Evolutionary conservation across 2,888 invertebrate species (phyloP).

Genomic region (Leptinotarsa peninsularis): DNA sequence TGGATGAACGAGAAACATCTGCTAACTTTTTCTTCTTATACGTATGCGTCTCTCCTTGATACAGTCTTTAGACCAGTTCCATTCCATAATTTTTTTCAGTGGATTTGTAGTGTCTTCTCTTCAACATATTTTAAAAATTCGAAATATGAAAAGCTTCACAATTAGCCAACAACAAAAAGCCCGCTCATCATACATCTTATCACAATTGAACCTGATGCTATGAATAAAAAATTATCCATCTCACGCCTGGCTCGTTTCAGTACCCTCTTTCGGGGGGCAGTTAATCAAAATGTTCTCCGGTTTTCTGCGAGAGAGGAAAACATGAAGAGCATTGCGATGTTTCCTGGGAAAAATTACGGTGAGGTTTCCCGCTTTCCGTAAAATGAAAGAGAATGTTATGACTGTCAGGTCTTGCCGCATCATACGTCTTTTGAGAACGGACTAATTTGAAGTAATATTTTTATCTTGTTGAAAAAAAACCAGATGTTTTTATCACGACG

Average conservation of each 20-base stretch:
- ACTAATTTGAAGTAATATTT: slow-evolving; percentile 13
- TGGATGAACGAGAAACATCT: too few species aligned
- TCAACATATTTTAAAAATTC: not conserved
- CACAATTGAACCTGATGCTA: not conserved
- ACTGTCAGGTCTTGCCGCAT: not conserved
- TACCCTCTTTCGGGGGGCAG: not conserved
- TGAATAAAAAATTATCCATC: slow-evolving; percentile 10
- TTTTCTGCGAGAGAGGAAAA: slow-evolving; percentile 1
- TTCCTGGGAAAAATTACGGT: slow-evolving; percentile 8
- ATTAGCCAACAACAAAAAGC: not conserved
- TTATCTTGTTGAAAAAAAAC: not conserved
- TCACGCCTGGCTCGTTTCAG: not conserved
- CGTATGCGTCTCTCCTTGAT: too few species aligned
- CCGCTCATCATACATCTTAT: not conserved
- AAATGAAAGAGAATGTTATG: slow-evolving; percentile 16
- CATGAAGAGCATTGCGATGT: slow-evolving; percentile 15
- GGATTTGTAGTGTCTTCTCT: too few species aligned
- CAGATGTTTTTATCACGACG: not conserved
- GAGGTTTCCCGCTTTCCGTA: not conserved
- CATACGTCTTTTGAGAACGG: not conserved
- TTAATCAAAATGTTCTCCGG: slow-evolving; percentile 1
- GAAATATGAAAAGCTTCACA: not conserved
- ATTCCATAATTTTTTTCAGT: too few species aligned
- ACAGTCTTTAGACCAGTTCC: too few species aligned
- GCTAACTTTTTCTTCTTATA: too few species aligned